Conservation (phyloP, 2,797 vertebrate genomes). For the Enteromius thamalakanensis region DNA sequence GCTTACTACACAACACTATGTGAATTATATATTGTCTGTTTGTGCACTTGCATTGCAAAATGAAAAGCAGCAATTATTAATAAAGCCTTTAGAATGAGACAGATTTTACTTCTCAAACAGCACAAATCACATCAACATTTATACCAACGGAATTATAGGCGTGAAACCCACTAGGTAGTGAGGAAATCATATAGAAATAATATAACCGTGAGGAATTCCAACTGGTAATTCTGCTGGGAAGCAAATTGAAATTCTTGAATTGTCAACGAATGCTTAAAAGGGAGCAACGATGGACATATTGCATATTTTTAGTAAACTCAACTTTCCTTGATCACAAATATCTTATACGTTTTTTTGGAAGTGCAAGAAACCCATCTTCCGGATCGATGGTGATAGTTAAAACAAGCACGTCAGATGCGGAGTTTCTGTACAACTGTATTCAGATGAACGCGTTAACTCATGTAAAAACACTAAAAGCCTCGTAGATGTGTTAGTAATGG, state of each 20-base stretch:
- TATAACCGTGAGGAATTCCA: not conserved
- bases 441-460: not conserved
- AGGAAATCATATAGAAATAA: not conserved
- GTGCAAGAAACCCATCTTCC: not conserved
- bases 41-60: not conserved
- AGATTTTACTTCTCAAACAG: not conserved
- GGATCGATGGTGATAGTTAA: not conserved
- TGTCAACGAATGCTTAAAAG: not conserved
- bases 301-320: not conserved
- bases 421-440: not conserved
- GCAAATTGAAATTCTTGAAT: not conserved
- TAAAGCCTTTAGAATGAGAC: not conserved
- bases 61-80: not conserved
- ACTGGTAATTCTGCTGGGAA: not conserved
- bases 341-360: not conserved
- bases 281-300: not conserved
- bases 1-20: not conserved
- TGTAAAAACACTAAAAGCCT: not conserved
- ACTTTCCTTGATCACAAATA: conserved; percentile 32
- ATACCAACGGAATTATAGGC: not conserved
- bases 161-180: not conserved
- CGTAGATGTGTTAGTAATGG: not conserved
- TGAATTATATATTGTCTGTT: not conserved
- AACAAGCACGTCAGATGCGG: no score
- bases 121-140: not conserved